Evolutionary conservation across 2,888 invertebrate genomes (phyloP).

Genomic region (Epiblema foenella): DNA sequence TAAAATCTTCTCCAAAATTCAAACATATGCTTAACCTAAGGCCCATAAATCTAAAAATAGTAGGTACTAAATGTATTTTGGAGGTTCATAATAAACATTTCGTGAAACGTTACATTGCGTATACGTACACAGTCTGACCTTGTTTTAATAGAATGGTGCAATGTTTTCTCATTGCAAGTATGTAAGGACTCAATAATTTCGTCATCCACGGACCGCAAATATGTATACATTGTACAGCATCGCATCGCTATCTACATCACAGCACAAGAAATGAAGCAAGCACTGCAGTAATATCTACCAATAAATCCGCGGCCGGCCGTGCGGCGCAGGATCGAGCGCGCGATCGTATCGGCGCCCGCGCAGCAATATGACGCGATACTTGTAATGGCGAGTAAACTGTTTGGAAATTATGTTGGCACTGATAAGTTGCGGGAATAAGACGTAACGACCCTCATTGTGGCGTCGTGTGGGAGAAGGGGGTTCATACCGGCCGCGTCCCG

Average conservation of each 20-base stretch:
- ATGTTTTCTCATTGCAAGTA: slow-evolving; percentile 11
- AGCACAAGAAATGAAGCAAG: slow-evolving; percentile 37
- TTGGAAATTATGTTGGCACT: slow-evolving; percentile 42
- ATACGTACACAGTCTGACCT: slow-evolving; percentile 6
- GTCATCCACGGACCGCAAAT: slow-evolving; percentile 11
- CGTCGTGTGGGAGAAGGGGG: slow-evolving; percentile 3
- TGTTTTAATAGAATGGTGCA: neutral
- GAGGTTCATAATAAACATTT: neutral
- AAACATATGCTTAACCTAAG: too few relatives aligned
- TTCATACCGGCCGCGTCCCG: slow-evolving; percentile 1
- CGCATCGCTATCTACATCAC: slow-evolving; percentile 36
- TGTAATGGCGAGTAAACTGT: slow-evolving; percentile 42
- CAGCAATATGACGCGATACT: slow-evolving; percentile 38
- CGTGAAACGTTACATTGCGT: slow-evolving; percentile 1
- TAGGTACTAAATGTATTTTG: neutral
- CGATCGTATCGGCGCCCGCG: slow-evolving; percentile 23
- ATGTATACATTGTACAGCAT: slow-evolving; percentile 17
- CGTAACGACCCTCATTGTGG: slow-evolving; percentile 31
- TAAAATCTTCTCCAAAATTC: too few relatives aligned
- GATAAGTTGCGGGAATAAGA: slow-evolving; percentile 42
- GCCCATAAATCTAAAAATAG: too few relatives aligned
- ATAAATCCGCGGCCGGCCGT: slow-evolving; percentile 30
- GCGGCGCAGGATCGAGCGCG: slow-evolving; percentile 5
- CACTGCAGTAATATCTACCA: slow-evolving; percentile 25
- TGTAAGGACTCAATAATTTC: slow-evolving; percentile 13